phyloP scores from a whole-genome alignment of 64 coral and sea anemone species.

The Dendrophyllia cribrosa region DNA sequence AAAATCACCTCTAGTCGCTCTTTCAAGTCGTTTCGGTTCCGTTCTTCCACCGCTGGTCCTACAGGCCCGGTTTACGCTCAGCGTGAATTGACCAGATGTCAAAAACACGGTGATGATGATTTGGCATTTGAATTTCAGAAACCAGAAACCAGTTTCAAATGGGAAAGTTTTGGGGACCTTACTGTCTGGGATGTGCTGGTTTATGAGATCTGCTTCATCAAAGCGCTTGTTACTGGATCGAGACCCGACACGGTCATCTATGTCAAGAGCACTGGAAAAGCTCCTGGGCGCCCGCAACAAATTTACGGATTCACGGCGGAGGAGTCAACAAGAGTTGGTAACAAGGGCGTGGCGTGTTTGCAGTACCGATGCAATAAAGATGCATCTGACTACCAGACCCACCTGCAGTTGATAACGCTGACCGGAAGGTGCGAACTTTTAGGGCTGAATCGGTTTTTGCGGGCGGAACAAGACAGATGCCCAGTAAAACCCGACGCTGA shows the following conservation, averaged over 20 bases:
- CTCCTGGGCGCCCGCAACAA: no score
- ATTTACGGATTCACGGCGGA: no score
- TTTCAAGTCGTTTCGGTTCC: slow-evolving; percentile 11
- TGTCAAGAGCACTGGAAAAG: no score
- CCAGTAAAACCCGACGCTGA: no score
- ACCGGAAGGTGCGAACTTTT: no score
- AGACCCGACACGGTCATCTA: slow-evolving; percentile 3
- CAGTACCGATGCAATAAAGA: no score
- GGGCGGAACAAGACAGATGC: no score
- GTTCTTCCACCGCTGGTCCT: background rate
- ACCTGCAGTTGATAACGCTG: no score
- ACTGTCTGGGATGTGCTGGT: background rate
- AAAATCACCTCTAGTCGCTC: background rate
- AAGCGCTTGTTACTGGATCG: background rate
- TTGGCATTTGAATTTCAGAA: slow-evolving; percentile 13
- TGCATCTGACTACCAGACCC: no score
- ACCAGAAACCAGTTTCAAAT: background rate
- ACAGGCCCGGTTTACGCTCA: background rate
- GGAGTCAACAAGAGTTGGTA: no score
- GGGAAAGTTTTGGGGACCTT: background rate
- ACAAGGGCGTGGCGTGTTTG: no score
- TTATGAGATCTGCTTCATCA: background rate
- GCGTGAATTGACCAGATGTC: background rate
- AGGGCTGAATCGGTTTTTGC: no score
- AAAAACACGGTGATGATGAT: background rate